Conservation (phyloP, 2,113 vertebrate genomes). For the Polyodon spathula region DNA sequence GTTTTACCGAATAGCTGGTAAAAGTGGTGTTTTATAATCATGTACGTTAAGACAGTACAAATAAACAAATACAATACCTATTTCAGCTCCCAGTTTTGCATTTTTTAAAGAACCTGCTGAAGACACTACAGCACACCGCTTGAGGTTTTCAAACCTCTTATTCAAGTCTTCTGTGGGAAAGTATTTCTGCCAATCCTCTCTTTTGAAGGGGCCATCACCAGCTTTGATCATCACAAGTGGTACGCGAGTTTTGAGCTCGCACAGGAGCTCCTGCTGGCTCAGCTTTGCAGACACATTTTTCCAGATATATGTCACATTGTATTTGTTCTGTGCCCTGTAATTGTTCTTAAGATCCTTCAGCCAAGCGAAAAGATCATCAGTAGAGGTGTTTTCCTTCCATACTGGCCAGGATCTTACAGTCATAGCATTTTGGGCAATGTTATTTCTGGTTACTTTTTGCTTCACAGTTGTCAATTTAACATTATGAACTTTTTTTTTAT, state of each 20-base stretch:
- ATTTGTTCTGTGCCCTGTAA: conserved; percentile 57
- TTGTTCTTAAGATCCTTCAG: conserved; percentile 37
- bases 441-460: no score
- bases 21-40: no score
- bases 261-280: conserved; percentile 43
- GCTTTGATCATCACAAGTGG: conserved; percentile 50
- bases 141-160: conserved; percentile 35
- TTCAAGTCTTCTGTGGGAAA: conserved; percentile 48
- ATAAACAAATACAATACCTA: conserved; percentile 45
- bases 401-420: no score
- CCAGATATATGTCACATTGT: conserved; percentile 51
- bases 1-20: no score
- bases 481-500: no score
- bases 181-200: conserved; percentile 46
- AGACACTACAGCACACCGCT: conserved; percentile 59
- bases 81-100: conserved; percentile 60
- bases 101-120: conserved; percentile 63
- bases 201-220: conserved; percentile 49
- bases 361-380: no score
- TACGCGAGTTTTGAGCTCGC: conserved; percentile 49
- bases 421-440: no score
- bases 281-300: conserved; percentile 34
- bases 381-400: no score
- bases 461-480: no score
- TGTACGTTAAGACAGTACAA: no score